Evolutionary conservation across 2,113 vertebrate genomes (phyloP).

Genomic region (Geococcyx californianus): DNA sequence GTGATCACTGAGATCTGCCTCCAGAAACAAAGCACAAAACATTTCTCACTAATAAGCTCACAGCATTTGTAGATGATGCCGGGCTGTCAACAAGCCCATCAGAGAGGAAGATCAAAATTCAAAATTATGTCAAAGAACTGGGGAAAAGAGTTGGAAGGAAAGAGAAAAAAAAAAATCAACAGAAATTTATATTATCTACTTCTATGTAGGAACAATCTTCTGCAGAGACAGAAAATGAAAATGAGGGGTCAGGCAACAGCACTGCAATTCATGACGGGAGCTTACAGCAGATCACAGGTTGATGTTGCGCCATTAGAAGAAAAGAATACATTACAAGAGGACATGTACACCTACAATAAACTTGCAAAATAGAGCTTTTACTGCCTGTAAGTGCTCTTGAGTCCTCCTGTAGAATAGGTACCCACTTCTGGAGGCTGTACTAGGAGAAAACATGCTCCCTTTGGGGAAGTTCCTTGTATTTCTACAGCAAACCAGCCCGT

Average conservation of each 20-base stretch:
- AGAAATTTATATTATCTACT: neutral
- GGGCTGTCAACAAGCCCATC: neutral
- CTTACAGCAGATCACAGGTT: neutral
- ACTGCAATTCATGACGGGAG: neutral
- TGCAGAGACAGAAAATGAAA: neutral
- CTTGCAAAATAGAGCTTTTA: neutral
- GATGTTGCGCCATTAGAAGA: neutral
- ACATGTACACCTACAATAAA: accelerated
- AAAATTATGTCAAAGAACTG: neutral
- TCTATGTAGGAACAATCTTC: neutral
- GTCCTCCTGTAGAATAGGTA: neutral
- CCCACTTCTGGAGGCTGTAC: neutral
- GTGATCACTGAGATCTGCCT: neutral
- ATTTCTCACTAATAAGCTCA: neutral
- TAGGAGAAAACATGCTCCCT: neutral
- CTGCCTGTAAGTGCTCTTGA: neutral
- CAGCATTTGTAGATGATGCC: neutral
- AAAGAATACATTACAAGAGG: neutral
- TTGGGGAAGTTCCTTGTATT: neutral
- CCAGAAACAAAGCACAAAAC: accelerated
- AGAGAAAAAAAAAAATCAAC: neutral
- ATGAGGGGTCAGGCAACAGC: neutral
- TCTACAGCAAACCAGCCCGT: neutral
- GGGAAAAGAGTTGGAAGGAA: neutral
- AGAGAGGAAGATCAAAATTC: neutral